Base-by-base conservation (phyloP, 2,113 vertebrate species). In the Phodopus roborovskii region DNA sequence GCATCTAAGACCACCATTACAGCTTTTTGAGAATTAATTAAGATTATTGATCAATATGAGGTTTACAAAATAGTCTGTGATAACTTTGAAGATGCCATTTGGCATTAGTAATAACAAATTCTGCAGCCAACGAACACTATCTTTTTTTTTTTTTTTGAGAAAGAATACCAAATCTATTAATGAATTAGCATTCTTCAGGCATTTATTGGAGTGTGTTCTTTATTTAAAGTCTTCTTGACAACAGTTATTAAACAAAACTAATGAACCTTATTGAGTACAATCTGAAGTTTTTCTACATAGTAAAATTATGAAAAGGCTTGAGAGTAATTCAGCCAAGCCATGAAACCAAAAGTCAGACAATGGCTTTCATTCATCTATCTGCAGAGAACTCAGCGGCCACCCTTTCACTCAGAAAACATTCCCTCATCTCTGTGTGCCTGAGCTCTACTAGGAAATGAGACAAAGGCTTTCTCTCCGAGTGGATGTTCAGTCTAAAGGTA, bases 231-330 rank as follows among this genome's bases (percentile, higher is more conserved):
- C 33, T 56, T 94, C 60, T 66, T 89, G 64, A 91, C 39, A 92
- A 73, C 7, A 79, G 13, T 85, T 92, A 85, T 42, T 97, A 71
- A 94, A 33, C 8, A 95, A 94, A 87, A 75, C 74, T 84, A 96
- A 66, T 0, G 42, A 86, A 78, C 60, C 50, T 78, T 95, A 58
- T 81, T 79, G 53, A 95, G 33, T 17, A 2, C 33, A 60, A 78
- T 71, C 39, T 86, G 64, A 82, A 86, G 75, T 56, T 33, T 86
- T 42, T 42, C 75, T 77, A 73, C 3, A 24, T 85, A 84, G 70
- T 48, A 22, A 94, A 96, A 92, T 92, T 53, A 90, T 81, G 50
- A 66, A 90, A 86, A 93, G 45, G 33, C 30, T 84, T 90, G 73
- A 64, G 81, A 90, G 36, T 77, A 73, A 83, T 81, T 94, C 7